A percentile compares a stretch with the other conserved stretches of the same genome.
phyloP scores from a whole-genome alignment of 2,888 invertebrate genomes.

The Pollenia amentaria region DNA sequence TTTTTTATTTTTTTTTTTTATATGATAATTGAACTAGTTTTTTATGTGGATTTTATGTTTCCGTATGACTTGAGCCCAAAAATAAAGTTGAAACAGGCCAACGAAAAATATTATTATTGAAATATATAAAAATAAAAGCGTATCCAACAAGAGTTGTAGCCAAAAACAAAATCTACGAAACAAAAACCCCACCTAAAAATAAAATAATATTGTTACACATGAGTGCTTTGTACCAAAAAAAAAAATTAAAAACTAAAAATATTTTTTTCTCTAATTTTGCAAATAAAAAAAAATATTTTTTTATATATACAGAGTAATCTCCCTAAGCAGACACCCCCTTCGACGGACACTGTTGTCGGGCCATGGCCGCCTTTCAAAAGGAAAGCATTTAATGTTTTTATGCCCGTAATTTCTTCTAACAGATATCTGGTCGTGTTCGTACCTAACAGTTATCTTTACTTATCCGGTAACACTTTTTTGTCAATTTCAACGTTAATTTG shows the following conservation, averaged over 20 bases:
- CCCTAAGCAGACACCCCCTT: too few relatives aligned
- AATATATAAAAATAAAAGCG: constrained; percentile 23
- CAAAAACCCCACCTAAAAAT: constrained; percentile 67
- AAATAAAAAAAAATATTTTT: constrained; percentile 6
- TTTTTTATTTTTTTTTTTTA: constrained; percentile 5
- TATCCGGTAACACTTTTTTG: too few relatives aligned
- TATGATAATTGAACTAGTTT: constrained; percentile 71
- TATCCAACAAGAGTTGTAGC: constrained; percentile 63
- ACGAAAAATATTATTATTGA: constrained; percentile 20
- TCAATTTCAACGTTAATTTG: too few relatives aligned
- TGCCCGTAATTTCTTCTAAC: too few relatives aligned
- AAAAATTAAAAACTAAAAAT: neutral
- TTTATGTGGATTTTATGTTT: constrained; percentile 58
- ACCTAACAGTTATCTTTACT: too few relatives aligned
- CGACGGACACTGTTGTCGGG: too few relatives aligned
- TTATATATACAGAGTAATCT: neutral
- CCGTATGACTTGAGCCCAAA: constrained; percentile 60
- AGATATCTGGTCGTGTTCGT: too few relatives aligned
- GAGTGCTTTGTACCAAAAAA: constrained; percentile 61
- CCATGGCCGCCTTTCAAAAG: too few relatives aligned
- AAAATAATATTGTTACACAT: constrained; percentile 69
- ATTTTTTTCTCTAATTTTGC: constrained; percentile 30
- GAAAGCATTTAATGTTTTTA: too few relatives aligned
- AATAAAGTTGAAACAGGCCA: constrained; percentile 34
- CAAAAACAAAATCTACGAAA: constrained; percentile 23